Evolutionary conservation across 1,140 invertebrate genomes (phyloP).

Genomic region (Palaemon carinicauda): DNA sequence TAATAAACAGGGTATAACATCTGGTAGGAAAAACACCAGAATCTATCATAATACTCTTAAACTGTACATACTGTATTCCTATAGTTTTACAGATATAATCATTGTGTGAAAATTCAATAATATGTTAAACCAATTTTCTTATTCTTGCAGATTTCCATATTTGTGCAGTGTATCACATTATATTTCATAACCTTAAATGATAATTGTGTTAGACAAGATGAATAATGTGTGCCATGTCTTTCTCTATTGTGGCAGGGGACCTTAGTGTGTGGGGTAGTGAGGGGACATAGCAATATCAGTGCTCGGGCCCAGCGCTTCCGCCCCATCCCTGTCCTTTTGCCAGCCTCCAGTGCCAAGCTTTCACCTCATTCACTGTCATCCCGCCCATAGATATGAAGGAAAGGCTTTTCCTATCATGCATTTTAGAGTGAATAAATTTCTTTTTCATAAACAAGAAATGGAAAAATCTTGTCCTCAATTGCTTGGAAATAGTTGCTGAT

Average conservation of each 20-base stretch:
- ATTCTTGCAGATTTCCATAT: no score
- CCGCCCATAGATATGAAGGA: slow-evolving; percentile 9
- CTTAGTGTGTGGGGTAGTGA: slow-evolving; percentile 52
- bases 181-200: background rate
- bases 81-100: no score
- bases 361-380: background rate
- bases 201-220: background rate
- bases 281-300: slow-evolving; percentile 46
- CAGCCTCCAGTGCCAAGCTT: slow-evolving; percentile 51
- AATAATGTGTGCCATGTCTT: slow-evolving; percentile 41
- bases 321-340: slow-evolving; percentile 32
- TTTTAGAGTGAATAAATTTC: background rate
- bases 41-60: no score
- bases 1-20: no score
- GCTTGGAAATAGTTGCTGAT: background rate
- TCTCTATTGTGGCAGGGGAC: slow-evolving; percentile 52
- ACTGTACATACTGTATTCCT: no score
- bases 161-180: no score
- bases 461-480: background rate
- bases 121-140: no score
- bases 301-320: slow-evolving; percentile 33
- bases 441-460: background rate
- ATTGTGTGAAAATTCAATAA: no score
- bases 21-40: no score
- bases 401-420: background rate